Evolutionary conservation across 1,140 invertebrate species (phyloP).

Genomic region (Saccostrea glomerata): DNA sequence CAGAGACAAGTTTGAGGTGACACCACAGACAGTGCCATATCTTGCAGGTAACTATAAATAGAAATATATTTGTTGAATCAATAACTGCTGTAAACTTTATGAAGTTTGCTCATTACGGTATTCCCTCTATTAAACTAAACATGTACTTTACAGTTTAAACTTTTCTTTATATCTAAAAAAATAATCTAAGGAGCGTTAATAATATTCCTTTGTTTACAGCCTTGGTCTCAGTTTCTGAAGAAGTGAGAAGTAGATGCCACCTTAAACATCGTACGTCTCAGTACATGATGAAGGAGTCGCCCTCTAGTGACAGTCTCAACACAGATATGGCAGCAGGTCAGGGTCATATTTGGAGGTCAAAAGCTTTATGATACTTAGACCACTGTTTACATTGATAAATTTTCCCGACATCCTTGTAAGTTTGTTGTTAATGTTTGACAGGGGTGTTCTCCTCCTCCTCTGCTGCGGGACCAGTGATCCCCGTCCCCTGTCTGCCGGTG

Average conservation of each 20-base stretch:
- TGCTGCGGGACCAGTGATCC: conserved; percentile 50
- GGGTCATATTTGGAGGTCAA: not conserved
- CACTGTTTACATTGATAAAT: too few species aligned
- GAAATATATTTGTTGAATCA: not conserved
- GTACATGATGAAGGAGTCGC: conserved; percentile 81
- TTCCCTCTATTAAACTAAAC: not conserved
- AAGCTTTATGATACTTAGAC: too few species aligned
- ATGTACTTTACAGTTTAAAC: too few species aligned
- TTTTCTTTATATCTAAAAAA: too few species aligned
- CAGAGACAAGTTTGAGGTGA: conserved; percentile 95
- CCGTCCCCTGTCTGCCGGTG: conserved; percentile 54
- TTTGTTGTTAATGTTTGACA: not conserved
- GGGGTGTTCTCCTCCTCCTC: conserved; percentile 54
- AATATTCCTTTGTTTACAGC: conserved; percentile 80
- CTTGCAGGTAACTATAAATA: conserved; percentile 85
- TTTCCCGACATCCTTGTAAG: too few species aligned
- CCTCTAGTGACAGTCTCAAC: conserved; percentile 81
- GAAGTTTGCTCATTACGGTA: not conserved
- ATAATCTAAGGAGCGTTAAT: too few species aligned
- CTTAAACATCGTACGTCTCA: conserved; percentile 86
- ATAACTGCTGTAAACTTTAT: not conserved
- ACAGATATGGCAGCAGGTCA: conserved; percentile 69
- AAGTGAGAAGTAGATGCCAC: conserved; percentile 96
- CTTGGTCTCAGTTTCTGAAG: conserved; percentile 95
- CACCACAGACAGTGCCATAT: conserved; percentile 94